Percentiles rank a stretch among this genome's conserved stretches.
phyloP scores from a whole-genome alignment of 2,888 invertebrate genomes.

The Synanthedon formicaeformis region DNA sequence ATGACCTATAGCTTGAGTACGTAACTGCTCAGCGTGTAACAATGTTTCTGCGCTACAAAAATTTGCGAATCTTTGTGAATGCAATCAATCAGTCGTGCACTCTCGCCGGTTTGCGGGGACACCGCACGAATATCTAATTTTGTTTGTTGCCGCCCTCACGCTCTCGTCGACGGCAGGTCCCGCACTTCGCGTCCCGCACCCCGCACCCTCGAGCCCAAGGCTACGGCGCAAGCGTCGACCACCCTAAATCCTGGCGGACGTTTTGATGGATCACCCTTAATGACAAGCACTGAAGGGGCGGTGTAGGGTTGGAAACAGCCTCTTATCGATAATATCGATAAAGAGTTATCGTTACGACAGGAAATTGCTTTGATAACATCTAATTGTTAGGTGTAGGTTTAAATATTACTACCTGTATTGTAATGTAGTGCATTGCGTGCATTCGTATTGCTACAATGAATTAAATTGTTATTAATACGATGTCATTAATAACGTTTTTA shows the following conservation, averaged over 20 bases:
- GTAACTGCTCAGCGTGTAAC: slow-evolving; percentile 1
- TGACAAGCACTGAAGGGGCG: slow-evolving; percentile 64
- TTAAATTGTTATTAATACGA: no score
- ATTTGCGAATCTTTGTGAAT: slow-evolving; percentile 33
- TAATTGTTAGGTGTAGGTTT: slow-evolving; percentile 15
- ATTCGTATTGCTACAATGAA: no score
- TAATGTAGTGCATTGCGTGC: no score
- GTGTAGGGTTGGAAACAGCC: slow-evolving; percentile 23
- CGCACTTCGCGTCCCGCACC: slow-evolving; percentile 13
- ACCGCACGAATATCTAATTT: slow-evolving; percentile 68
- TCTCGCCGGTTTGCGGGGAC: slow-evolving; percentile 57
- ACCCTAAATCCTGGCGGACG: slow-evolving; percentile 67
- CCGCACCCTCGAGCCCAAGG: slow-evolving; percentile 7
- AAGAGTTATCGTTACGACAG: slow-evolving; percentile 16
- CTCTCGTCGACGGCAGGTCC: slow-evolving; percentile 9
- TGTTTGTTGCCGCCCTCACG: slow-evolving; percentile 40
- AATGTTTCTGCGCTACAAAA: slow-evolving; percentile 7
- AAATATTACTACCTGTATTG: not conserved
- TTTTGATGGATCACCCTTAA: slow-evolving; percentile 72
- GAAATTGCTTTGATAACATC: slow-evolving; percentile 38
- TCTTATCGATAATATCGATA: slow-evolving; percentile 26
- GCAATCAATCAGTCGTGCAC: slow-evolving; percentile 61
- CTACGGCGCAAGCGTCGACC: slow-evolving; percentile 52
- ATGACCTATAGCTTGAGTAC: not conserved
- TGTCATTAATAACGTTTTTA: no score